Conservation (phyloP, 53 echinoderm and acorn worm species). For the Antedon mediterranea region DNA sequence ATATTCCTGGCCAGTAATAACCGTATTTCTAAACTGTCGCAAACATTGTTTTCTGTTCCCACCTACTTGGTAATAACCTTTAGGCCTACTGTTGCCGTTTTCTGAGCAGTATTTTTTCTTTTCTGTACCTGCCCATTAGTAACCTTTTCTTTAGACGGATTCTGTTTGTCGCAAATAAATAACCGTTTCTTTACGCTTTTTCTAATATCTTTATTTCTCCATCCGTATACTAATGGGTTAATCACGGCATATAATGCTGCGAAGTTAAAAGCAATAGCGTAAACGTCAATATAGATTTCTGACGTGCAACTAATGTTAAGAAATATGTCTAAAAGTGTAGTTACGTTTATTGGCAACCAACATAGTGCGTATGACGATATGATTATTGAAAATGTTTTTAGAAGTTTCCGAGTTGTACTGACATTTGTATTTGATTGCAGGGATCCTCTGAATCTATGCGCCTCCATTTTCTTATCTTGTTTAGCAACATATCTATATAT, state of each 20-base stretch:
- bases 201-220: background rate
- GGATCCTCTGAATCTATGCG: background rate
- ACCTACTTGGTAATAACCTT: too few species aligned
- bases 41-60: too few species aligned
- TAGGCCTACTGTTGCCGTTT: too few species aligned
- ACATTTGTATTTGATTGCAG: too few species aligned
- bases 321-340: background rate
- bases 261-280: background rate
- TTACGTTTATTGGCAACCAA: background rate
- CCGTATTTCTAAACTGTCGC: too few species aligned
- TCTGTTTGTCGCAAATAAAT: too few species aligned
- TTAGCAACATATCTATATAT: background rate
- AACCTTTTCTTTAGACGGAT: too few species aligned
- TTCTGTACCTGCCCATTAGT: too few species aligned
- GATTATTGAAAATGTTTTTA: background rate
- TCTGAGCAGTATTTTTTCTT: too few species aligned
- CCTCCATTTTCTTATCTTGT: background rate
- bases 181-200: background rate
- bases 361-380: background rate
- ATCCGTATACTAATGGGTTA: background rate
- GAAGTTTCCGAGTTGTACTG: too few species aligned
- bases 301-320: background rate
- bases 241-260: background rate
- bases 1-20: too few species aligned
- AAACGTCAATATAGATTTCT: background rate